Base-by-base conservation (phyloP, 2,113 vertebrate genomes). In the Chlorocebus sabaeus region DNA sequence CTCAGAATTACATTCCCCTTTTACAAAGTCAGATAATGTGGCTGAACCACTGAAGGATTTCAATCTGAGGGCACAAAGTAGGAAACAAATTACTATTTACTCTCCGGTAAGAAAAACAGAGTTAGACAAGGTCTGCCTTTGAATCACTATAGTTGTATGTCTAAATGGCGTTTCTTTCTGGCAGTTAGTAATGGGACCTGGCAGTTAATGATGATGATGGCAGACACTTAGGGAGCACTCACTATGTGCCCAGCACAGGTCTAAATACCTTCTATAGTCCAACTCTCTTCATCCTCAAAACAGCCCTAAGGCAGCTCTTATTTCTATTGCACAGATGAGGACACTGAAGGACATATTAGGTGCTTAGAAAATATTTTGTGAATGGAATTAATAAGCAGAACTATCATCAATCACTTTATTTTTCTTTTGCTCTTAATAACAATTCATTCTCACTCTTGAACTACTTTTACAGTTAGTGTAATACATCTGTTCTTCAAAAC, bases 81-180 rank as follows among this genome's bases (percentile, higher is more conserved):
- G 78, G 82, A 94, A 93, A 81, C 32, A 91, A 94, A 79, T 95
- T 83, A 87, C 59, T 90, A 93, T 61, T 95, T 93, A 75, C 59
- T 94, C 90, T 95, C 17, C 43, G 45, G 73, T 30, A 83, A 89
- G 94, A 83, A 94, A 96, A 96, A 79, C 27, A 59, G 78, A 90
- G 73, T 22, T 38, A 96, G 40, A 59, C 35, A 84, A 87, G 67
- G 1, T 38, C 14, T 13, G 80, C 57, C 22, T 94, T 87, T 45
- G 9, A 94, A 68, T 80, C 48, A 64, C 75, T 82, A 76, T 13
- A 82, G 67, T 89, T 5, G 0, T 45, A 6, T 3, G 16, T 92
- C 76, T 93, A 48, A 86, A 73, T 50, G 59, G 30, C 55, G 70
- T 79, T 48, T 43, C 73, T 70, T 78, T 32, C 48, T 70, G 16